A percentile compares a stretch with the other conserved stretches of the same genome.
These are phyloP conservation scores for Orthosia gothica DNA, from an alignment of 2,888 invertebrate species.

Conservation along the genomic window DNA sequence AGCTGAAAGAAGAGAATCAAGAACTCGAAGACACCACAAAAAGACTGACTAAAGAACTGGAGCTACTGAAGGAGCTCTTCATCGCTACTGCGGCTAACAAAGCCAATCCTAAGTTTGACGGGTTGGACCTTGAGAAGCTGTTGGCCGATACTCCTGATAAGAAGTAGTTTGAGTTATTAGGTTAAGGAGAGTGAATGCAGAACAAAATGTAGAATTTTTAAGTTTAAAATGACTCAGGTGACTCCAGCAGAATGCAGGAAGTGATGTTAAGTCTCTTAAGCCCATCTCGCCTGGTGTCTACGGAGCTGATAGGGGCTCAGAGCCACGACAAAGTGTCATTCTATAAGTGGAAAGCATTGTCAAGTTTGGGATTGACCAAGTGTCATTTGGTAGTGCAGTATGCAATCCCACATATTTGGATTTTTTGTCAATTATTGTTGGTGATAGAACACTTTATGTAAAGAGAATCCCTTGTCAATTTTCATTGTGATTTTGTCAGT, in stretches of 20 bases:
- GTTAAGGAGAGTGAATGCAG: not conserved
- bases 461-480: not conserved
- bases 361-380: not conserved
- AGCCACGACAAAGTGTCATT: not conserved
- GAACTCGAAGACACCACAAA: slow-evolving; percentile 58
- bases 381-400: too few species aligned
- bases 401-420: not conserved
- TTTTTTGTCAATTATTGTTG: not conserved
- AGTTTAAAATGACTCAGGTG: not conserved
- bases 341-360: not conserved
- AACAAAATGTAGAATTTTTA: slow-evolving; percentile 11
- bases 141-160: slow-evolving; percentile 52
- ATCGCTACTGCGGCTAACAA: slow-evolving; percentile 54
- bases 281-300: not conserved
- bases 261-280: not conserved
- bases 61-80: slow-evolving; percentile 54
- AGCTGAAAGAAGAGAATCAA: slow-evolving; percentile 54
- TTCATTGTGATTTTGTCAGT: not conserved
- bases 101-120: slow-evolving; percentile 47
- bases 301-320: not conserved
- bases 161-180: slow-evolving; percentile 21
- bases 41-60: slow-evolving; percentile 53
- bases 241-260: not conserved
- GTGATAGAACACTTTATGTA: not conserved
- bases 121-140: slow-evolving; percentile 55